Evolutionary conservation across 2,113 vertebrate species (phyloP), one percentile per base, ranked within the genome.

Genomic region (Xiphorhynchus elegans): DNA sequence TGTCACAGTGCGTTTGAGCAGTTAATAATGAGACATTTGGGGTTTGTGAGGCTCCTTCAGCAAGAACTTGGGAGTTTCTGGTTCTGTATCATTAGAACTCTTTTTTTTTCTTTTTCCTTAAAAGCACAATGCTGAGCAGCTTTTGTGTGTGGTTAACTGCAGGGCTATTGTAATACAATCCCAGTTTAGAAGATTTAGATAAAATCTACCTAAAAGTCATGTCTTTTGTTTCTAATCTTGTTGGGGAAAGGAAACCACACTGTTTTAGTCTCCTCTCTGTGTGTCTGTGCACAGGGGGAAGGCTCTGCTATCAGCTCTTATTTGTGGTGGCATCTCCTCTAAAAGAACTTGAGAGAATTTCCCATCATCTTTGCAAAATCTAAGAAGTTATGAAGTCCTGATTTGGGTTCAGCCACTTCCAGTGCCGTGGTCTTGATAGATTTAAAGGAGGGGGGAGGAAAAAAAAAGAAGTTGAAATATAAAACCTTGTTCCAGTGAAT

Each of bases 321-420:
- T 13, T 63, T 76, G 5, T 67, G 60, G 37, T 68, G 66, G n/a
- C 20, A 6, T 64, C 35, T 73, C 44, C 47, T 67, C 16, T 72
- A 42, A 88, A 76, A 50, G 28, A 4, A n/a, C 35, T 72, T 72
- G 14, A 29, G 53, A 85, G 67, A 25, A 21, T 64, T 80, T 39
- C 47, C 42, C 19, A 28, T 62, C 21, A 13, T 44, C 26, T 52
- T 19, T n/a, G 9, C 39, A 74, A 28, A 44, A 40, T 49, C 13
- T 23, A 44, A 44, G 42, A 63, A 80, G 63, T 40, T 0, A 0
- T 35, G 16, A 62, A 56, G 39, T 25, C 39, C 49, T 49, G 31
- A 13, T 63, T 39, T 49, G 60, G 67, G 24, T 68, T 77, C 59
- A 66, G 64, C 40, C 64, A 29, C 17, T 68, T 67, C 0, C 4